These are phyloP conservation scores for Aurelia aurita DNA, from an alignment of 30 jellyfish, hydroid and myxozoan species.

Conservation along the genomic window DNA sequence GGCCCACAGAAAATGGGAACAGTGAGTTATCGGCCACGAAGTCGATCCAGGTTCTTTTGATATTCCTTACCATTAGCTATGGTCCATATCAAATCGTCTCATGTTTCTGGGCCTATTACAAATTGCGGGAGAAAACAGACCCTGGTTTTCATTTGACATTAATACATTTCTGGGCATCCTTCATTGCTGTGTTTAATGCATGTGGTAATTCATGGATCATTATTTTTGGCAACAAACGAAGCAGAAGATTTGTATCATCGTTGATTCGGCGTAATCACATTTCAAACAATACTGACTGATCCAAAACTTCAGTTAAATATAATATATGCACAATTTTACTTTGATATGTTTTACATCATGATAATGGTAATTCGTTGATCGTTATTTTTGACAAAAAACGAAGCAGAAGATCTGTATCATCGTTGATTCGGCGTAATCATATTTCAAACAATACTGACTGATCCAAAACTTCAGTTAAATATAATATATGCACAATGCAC, in stretches of 20 bases:
- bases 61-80: constrained; percentile 17
- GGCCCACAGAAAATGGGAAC: neutral
- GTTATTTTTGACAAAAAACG: no score
- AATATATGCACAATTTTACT: no score
- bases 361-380: no score
- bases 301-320: no score
- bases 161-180: constrained; percentile 14
- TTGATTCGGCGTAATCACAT: neutral
- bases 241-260: neutral
- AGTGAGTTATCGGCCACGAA: constrained; percentile 59
- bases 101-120: constrained; percentile 31
- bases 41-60: constrained; percentile 47
- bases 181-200: constrained; percentile 42
- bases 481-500: no score
- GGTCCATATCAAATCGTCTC: constrained; percentile 45
- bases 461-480: no score
- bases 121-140: neutral
- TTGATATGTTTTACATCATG: no score
- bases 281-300: no score
- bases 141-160: constrained; percentile 2
- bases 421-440: no score
- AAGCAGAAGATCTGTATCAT: no score
- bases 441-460: neutral
- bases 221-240: constrained; percentile 33
- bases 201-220: constrained; percentile 27